Evolutionary conservation across 2,888 invertebrate species (phyloP).

Genomic region (Watsonalla binaria): DNA sequence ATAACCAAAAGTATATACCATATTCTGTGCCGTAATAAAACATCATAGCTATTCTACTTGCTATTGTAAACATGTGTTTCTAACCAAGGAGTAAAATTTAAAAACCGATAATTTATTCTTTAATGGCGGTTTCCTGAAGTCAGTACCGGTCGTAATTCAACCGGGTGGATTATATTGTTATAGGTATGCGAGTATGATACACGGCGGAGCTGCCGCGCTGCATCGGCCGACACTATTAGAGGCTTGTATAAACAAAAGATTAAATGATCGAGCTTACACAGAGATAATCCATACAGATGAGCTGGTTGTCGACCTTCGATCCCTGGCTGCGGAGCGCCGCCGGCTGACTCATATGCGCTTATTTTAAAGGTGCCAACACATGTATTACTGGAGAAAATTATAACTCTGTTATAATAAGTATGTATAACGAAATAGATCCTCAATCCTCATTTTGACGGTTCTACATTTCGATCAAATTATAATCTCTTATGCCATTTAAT

Average conservation of each 20-base stretch:
- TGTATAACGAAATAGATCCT: too few relatives aligned
- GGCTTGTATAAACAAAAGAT: slow-evolving; percentile 75
- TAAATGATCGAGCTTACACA: slow-evolving; percentile 72
- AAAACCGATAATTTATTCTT: slow-evolving; percentile 38
- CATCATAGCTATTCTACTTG: background rate
- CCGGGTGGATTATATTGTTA: slow-evolving; percentile 68
- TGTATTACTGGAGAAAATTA: slow-evolving; percentile 9
- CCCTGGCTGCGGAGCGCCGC: slow-evolving; percentile 31
- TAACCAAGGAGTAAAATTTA: slow-evolving; percentile 16
- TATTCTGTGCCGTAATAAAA: background rate
- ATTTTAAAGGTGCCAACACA: slow-evolving; percentile 26
- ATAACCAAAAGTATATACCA: background rate
- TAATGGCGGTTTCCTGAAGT: slow-evolving; percentile 15
- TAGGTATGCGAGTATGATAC: slow-evolving; percentile 63
- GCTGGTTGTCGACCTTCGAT: slow-evolving; percentile 72
- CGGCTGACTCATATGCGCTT: slow-evolving; percentile 36
- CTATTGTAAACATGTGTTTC: background rate
- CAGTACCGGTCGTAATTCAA: slow-evolving; percentile 54
- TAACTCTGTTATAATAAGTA: background rate
- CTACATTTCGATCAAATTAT: too few relatives aligned
- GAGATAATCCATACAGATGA: slow-evolving; percentile 74
- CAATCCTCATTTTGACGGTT: too few relatives aligned
- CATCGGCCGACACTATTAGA: slow-evolving; percentile 55
- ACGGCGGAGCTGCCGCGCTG: slow-evolving; percentile 44
- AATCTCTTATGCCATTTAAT: too few relatives aligned